Percentiles rank a stretch among this genome's conserved stretches.
phyloP scores from a whole-genome alignment of 2,797 vertebrate genomes.

The Pantherophis vulpinus region DNA sequence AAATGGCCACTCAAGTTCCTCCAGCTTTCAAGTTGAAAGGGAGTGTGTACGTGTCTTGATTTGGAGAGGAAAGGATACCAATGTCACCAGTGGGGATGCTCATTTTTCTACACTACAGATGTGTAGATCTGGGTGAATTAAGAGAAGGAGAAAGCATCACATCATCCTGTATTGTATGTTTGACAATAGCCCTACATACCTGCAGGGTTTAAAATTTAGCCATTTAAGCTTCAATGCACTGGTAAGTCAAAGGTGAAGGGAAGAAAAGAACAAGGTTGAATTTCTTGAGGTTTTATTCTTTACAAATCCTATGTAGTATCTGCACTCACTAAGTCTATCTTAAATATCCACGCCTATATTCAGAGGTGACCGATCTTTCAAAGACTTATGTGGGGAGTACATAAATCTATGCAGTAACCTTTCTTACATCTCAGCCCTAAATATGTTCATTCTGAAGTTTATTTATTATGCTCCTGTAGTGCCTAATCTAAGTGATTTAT shows the following conservation, averaged over 20 bases:
- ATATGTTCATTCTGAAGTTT: neutral
- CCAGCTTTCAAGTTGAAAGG: constrained; percentile 18
- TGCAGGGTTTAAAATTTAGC: neutral
- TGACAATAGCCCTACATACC: neutral
- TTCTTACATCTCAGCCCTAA: neutral
- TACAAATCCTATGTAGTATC: neutral
- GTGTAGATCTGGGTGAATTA: constrained; percentile 1
- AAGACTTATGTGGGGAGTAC: neutral
- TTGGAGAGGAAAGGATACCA: constrained; percentile 6
- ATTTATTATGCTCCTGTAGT: neutral
- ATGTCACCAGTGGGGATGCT: neutral
- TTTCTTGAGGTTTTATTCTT: neutral
- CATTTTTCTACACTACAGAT: neutral
- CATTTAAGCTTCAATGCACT: constrained; percentile 24
- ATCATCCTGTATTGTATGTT: neutral
- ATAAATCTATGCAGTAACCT: neutral
- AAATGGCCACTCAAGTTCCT: constrained; percentile 5
- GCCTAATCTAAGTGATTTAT: neutral
- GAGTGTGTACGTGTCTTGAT: neutral
- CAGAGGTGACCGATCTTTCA: neutral
- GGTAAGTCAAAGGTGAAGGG: neutral
- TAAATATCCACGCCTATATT: neutral
- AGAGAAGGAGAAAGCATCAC: constrained; percentile 15
- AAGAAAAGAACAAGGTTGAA: neutral
- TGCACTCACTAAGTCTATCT: neutral